Conservation (phyloP, 1,140 invertebrate genomes). For the Drosophila prosaltans region DNA sequence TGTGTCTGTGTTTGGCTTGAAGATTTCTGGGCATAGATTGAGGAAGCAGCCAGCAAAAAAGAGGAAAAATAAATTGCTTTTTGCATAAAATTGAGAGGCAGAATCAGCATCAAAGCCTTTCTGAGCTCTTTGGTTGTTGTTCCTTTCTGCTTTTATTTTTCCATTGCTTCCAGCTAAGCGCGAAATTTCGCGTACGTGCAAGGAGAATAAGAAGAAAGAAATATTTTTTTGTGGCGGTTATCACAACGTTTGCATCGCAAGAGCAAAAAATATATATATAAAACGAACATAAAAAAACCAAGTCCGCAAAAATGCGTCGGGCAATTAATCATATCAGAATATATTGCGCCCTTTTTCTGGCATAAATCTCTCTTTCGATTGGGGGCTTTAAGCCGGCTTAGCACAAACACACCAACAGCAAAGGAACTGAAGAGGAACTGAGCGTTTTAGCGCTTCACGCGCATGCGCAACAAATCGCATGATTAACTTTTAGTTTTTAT, state of each 20-base stretch:
- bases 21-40: slow-evolving; percentile 74
- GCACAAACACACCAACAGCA: background rate
- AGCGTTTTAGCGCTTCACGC: slow-evolving; percentile 58
- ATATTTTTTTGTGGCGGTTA: slow-evolving; percentile 58
- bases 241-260: slow-evolving; percentile 57
- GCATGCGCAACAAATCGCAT: slow-evolving; percentile 82
- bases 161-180: slow-evolving; percentile 49
- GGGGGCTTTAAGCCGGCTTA: slow-evolving; percentile 51
- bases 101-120: background rate
- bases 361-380: slow-evolving; percentile 56
- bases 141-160: slow-evolving; percentile 17
- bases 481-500: slow-evolving; percentile 64
- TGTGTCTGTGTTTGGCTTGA: slow-evolving; percentile 2
- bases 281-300: slow-evolving; percentile 5
- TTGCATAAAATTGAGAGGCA: slow-evolving; percentile 39
- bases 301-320: slow-evolving; percentile 44
- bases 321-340: slow-evolving; percentile 74
- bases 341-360: slow-evolving; percentile 69
- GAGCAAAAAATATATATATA: slow-evolving; percentile 18
- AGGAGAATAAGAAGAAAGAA: slow-evolving; percentile 57
- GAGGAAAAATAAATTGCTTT: slow-evolving; percentile 65
- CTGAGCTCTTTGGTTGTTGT: slow-evolving; percentile 11
- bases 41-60: slow-evolving; percentile 19
- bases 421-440: slow-evolving; percentile 9
- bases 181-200: slow-evolving; percentile 67